A percentile compares a stretch with the other conserved stretches of the same genome.
These are phyloP conservation scores for Austrofundulus limnaeus DNA, from an alignment of 2,113 vertebrate species.

Conservation along the genomic window DNA sequence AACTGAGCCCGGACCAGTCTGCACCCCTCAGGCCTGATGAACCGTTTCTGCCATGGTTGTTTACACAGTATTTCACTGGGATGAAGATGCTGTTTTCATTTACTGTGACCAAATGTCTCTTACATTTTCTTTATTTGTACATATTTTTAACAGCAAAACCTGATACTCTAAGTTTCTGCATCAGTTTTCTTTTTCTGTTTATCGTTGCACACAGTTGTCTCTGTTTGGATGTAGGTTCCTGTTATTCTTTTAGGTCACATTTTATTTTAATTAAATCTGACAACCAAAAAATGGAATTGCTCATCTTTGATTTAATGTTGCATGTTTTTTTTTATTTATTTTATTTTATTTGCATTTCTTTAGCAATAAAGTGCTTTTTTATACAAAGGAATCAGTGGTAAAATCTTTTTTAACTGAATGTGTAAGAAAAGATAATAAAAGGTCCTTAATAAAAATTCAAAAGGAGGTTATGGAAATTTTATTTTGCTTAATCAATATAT, in stretches of 20 bases:
- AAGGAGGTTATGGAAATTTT: not conserved
- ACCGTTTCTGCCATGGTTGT: conserved; percentile 22
- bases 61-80: conserved; percentile 34
- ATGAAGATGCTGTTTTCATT: conserved; percentile 33
- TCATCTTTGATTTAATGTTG: conserved; percentile 8
- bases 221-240: conserved; percentile 20
- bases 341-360: conserved; percentile 30
- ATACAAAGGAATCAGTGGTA: conserved; percentile 4
- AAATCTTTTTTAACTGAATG: not conserved
- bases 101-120: not conserved
- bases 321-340: conserved; percentile 37
- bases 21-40: not conserved
- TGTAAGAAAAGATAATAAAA: not conserved
- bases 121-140: conserved; percentile 7
- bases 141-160: not conserved
- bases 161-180: conserved; percentile 8
- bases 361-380: conserved; percentile 46
- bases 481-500: too few species aligned
- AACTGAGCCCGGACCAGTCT: not conserved
- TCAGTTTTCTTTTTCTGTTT: conserved; percentile 5
- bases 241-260: conserved; percentile 18
- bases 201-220: conserved; percentile 1
- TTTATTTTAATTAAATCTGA: conserved; percentile 22
- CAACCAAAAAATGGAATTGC: conserved; percentile 12
- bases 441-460: too few species aligned